phyloP scores from a whole-genome alignment of 2,888 invertebrate genomes.

The Dicyrtoma fusca region DNA sequence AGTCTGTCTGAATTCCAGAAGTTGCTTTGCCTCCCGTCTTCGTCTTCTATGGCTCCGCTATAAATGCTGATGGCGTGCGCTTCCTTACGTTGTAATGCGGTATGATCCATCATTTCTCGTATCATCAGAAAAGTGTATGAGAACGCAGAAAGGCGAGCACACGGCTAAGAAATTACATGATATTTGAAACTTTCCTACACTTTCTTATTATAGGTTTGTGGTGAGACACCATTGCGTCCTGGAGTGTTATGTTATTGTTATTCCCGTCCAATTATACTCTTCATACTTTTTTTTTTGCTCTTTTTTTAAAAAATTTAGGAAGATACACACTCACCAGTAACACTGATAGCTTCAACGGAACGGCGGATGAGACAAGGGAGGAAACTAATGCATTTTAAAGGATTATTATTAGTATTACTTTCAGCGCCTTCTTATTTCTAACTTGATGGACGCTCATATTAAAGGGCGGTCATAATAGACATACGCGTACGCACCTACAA shows the following conservation, averaged over 20 bases:
- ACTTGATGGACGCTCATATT: background rate
- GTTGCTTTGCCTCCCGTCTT: no score
- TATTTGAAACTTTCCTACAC: background rate
- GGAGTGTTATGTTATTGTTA: slow-evolving; percentile 21
- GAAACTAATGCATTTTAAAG: slow-evolving; percentile 16
- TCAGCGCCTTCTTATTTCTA: background rate
- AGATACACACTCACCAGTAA: no score
- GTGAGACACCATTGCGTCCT: slow-evolving; percentile 9
- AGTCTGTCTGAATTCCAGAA: no score
- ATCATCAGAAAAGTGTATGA: background rate
- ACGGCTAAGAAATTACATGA: background rate
- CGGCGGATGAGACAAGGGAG: background rate
- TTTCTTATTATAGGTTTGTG: background rate
- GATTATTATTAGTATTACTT: slow-evolving; percentile 1
- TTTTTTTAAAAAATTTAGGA: slow-evolving; percentile 1
- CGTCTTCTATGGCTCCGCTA: no score
- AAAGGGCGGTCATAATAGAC: background rate
- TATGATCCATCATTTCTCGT: background rate
- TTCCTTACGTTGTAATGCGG: background rate
- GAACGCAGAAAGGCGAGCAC: background rate
- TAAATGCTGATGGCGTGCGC: background rate
- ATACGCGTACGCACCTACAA: background rate
- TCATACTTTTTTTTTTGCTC: background rate
- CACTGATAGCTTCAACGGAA: background rate
- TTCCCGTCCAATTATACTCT: slow-evolving; percentile 18